Evolutionary conservation across 1,140 invertebrate species (phyloP), one percentile per base, ranked within the genome.

Genomic region (Danaus melanippus): DNA sequence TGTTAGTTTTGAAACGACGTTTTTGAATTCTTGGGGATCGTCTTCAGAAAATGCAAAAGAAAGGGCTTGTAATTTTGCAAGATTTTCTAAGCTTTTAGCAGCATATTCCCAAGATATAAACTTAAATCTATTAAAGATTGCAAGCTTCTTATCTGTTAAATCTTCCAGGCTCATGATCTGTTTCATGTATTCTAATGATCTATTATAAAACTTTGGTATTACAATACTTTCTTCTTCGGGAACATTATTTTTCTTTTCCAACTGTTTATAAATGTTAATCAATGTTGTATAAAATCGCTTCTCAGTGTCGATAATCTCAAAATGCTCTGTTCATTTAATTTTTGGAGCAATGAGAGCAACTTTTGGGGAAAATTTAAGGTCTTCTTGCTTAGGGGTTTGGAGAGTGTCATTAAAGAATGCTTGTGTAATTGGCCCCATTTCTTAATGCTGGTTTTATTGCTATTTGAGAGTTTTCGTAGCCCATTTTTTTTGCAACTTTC

Each of bases 1-100:
- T 15, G 21, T 46, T 12, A 63, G 39, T 15, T 46, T 58, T 10
- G 50, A n/a, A 42, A 41, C 17, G 2, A 65, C 49, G 0, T 60
- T 47, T 1, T 68, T 52, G 40, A 71, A 81, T 10, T 62, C 55
- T 12, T 65, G 58, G 0, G 74, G 69, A 10, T 68, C 12, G 7
- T 76, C 57, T 8, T 58, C 40, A 9, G 59, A 55, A 15, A 56
- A 67, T 0, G 71, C 70, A 6, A 76, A 66, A 0, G 79, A 82
- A 0, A 80, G 45, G 0, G 79, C 74, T 55, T 84, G 81, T 7
- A 80, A 55, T 47, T 69, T 79, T 0, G 77, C 76, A 12, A 84
- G 59, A 10, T 70, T 58, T 12, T 58, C 56, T 0, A 82, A 42
- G 10, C 72, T 62, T 10, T 67, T 59, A 0, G 56, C 50, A 2